These are phyloP conservation scores for Tigriopus japonicus DNA, from an alignment of 1,140 invertebrate genomes.

Conservation along the genomic window DNA sequence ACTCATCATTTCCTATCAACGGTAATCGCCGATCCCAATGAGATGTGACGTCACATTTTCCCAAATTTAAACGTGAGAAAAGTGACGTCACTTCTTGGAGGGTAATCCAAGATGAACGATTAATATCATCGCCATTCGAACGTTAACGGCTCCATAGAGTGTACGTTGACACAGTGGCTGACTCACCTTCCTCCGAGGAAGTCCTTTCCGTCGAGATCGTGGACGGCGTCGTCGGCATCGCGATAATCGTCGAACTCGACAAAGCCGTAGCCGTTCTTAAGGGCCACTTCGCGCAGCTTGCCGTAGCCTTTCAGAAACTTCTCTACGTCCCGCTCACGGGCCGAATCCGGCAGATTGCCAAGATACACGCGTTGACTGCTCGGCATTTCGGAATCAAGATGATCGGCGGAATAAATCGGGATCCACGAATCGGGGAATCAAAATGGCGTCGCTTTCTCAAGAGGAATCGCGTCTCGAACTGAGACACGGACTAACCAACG, in stretches of 20 bases:
- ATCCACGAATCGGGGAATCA: too few species aligned
- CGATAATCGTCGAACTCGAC: constrained; percentile 88
- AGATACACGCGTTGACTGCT: constrained; percentile 57
- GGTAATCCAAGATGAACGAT: too few species aligned
- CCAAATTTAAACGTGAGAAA: neutral
- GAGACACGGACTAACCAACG: too few species aligned
- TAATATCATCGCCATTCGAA: too few species aligned
- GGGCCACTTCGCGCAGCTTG: constrained; percentile 42
- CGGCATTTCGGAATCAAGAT: neutral
- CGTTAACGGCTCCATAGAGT: too few species aligned
- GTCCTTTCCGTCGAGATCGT: constrained; percentile 92
- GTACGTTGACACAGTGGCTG: neutral
- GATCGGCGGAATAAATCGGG: too few species aligned
- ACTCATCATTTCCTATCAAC: too few species aligned
- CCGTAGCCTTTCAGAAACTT: constrained; percentile 96
- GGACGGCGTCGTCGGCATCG: constrained; percentile 95
- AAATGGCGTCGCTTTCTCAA: too few species aligned
- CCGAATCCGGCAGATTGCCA: constrained; percentile 77
- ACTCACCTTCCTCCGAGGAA: constrained; percentile 59
- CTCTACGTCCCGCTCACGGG: constrained; percentile 87
- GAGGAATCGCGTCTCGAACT: too few species aligned
- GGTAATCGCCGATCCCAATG: too few species aligned
- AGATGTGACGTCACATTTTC: too few species aligned
- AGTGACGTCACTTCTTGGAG: neutral
- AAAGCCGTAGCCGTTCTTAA: constrained; percentile 21